A percentile compares a stretch with the other conserved stretches of the same genome.
These are phyloP conservation scores for Epinotia bilunana DNA, from an alignment of 2,888 invertebrate species.

Conservation along the genomic window DNA sequence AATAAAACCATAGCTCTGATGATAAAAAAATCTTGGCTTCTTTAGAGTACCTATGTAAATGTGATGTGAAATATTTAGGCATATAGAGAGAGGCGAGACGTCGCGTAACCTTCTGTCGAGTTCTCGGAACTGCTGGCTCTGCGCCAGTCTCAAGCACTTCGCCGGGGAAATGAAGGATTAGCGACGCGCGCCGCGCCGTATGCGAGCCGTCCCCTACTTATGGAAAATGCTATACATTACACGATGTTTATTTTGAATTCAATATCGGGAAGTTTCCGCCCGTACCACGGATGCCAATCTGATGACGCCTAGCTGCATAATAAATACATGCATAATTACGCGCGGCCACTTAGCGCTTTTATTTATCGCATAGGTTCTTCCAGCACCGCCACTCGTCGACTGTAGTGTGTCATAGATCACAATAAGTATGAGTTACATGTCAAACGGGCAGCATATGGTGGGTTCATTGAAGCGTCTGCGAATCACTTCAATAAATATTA, in stretches of 20 bases:
- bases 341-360: slow-evolving; percentile 23
- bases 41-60: slow-evolving; percentile 58
- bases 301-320: slow-evolving; percentile 34
- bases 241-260: slow-evolving; percentile 67
- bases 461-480: slow-evolving; percentile 69
- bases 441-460: slow-evolving; percentile 63
- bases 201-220: slow-evolving; percentile 74
- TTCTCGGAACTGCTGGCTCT: slow-evolving; percentile 81
- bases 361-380: slow-evolving; percentile 51
- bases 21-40: slow-evolving; percentile 15
- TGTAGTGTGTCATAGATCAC: slow-evolving; percentile 67
- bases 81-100: slow-evolving; percentile 81
- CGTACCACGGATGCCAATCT: slow-evolving; percentile 23
- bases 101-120: slow-evolving; percentile 80
- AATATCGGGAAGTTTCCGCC: slow-evolving; percentile 57
- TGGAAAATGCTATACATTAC: slow-evolving; percentile 67
- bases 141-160: slow-evolving; percentile 67
- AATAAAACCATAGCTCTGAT: slow-evolving; percentile 5
- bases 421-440: slow-evolving; percentile 72
- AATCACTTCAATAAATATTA: slow-evolving; percentile 76
- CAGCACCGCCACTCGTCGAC: slow-evolving; percentile 59
- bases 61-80: slow-evolving; percentile 79
- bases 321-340: slow-evolving; percentile 14
- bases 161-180: slow-evolving; percentile 78
- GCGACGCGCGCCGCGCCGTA: slow-evolving; percentile 73